These are phyloP conservation scores for Lophotis ruficrista DNA, from an alignment of 2,113 vertebrate species.

Conservation along the genomic window DNA sequence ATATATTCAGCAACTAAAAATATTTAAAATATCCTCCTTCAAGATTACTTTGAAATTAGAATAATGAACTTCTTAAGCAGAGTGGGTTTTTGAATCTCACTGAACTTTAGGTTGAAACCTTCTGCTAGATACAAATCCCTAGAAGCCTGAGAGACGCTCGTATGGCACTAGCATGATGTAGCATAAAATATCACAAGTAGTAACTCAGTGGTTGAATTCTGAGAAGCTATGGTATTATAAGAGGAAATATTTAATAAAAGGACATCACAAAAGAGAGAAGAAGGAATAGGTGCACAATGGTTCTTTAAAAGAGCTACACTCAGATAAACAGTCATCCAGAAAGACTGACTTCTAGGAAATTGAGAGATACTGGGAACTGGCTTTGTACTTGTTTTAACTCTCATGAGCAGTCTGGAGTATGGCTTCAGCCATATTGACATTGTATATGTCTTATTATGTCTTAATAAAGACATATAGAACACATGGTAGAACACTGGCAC, in stretches of 20 bases:
- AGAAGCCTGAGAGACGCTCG: not conserved
- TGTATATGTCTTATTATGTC: not conserved
- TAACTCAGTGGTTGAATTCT: not conserved
- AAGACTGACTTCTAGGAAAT: not conserved
- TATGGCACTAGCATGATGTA: not conserved
- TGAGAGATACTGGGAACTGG: not conserved
- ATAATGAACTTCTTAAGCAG: not conserved
- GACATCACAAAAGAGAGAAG: not conserved
- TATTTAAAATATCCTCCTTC: not conserved
- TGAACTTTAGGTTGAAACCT: not conserved
- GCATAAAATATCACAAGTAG: not conserved
- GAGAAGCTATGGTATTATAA: not conserved
- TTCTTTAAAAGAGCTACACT: not conserved
- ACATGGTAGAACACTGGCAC: too few species aligned
- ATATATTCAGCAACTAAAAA: not conserved
- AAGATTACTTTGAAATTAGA: not conserved
- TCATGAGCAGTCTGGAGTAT: not conserved
- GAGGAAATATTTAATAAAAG: not conserved
- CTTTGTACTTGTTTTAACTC: not conserved
- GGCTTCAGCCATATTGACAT: not conserved
- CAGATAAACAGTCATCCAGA: not conserved
- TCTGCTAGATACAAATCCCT: not conserved
- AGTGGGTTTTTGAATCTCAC: not conserved
- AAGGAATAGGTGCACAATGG: not conserved
- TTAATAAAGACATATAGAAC: too few species aligned